Evolutionary conservation across 2,113 vertebrate genomes (phyloP).

Genomic region (Misgurnus mizolepis): DNA sequence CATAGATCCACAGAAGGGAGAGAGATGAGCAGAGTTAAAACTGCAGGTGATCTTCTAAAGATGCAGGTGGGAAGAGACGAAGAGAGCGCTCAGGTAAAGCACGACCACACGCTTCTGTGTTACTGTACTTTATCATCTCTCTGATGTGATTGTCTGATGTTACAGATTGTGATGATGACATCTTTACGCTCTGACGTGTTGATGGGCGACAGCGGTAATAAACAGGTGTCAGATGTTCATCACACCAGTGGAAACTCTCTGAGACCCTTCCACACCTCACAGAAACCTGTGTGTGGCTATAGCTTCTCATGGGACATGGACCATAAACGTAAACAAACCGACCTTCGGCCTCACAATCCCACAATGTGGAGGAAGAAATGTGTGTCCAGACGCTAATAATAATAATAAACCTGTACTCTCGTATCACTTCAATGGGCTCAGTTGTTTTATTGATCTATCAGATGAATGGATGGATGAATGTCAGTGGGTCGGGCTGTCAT

Average conservation of each 20-base stretch:
- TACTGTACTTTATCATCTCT: no score
- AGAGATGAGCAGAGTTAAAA: no score
- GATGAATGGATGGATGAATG: no score
- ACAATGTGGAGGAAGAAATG: slow-evolving; percentile 58
- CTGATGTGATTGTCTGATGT: background rate
- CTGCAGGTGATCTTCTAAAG: background rate
- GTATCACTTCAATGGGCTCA: background rate
- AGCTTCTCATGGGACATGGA: slow-evolving; percentile 51
- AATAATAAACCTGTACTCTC: background rate
- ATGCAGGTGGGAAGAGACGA: background rate
- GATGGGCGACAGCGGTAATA: background rate
- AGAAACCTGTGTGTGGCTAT: slow-evolving; percentile 67
- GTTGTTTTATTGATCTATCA: background rate
- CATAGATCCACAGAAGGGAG: no score
- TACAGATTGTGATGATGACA: background rate
- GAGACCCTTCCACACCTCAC: slow-evolving; percentile 69
- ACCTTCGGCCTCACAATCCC: slow-evolving; percentile 27
- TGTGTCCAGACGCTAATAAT: background rate
- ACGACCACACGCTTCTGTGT: no score
- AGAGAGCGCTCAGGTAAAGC: no score
- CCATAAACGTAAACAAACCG: slow-evolving; percentile 59
- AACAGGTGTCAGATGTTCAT: background rate
- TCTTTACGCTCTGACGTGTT: background rate
- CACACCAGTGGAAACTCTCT: slow-evolving; percentile 56
- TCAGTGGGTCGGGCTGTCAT: no score